These are phyloP conservation scores for Campylomormyrus tamandua DNA, from an alignment of 2,113 vertebrate species.

Conservation along the genomic window DNA sequence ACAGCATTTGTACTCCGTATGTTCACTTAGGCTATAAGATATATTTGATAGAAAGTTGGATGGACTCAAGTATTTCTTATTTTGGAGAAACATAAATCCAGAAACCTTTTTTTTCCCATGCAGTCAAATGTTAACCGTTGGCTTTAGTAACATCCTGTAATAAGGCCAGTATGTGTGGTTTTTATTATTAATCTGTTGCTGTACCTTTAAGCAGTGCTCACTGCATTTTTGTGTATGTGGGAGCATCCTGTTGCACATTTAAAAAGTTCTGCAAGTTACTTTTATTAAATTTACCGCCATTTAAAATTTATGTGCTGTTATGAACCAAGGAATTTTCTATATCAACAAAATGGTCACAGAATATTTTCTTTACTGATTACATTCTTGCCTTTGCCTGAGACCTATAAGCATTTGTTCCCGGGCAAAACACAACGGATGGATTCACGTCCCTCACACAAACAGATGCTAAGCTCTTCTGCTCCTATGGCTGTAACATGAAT, in stretches of 20 bases:
- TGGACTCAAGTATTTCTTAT: not conserved
- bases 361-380: not conserved
- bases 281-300: not conserved
- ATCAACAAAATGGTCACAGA: not conserved
- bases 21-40: not conserved
- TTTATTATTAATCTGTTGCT: not conserved
- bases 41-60: not conserved
- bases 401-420: not conserved
- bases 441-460: not conserved
- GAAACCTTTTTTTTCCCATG: not conserved
- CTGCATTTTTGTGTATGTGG: not conserved
- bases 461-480: not conserved
- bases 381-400: not conserved
- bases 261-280: not conserved
- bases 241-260: not conserved
- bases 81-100: not conserved
- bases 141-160: not conserved
- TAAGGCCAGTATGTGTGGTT: not conserved
- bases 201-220: not conserved
- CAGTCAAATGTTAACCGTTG: not conserved
- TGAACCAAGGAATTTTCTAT: not conserved
- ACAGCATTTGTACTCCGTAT: not conserved
- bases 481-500: not conserved
- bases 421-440: not conserved
- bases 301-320: not conserved